These are phyloP conservation scores for Syngnathus scovelli DNA, from an alignment of 2,113 vertebrate species.

Conservation along the genomic window DNA sequence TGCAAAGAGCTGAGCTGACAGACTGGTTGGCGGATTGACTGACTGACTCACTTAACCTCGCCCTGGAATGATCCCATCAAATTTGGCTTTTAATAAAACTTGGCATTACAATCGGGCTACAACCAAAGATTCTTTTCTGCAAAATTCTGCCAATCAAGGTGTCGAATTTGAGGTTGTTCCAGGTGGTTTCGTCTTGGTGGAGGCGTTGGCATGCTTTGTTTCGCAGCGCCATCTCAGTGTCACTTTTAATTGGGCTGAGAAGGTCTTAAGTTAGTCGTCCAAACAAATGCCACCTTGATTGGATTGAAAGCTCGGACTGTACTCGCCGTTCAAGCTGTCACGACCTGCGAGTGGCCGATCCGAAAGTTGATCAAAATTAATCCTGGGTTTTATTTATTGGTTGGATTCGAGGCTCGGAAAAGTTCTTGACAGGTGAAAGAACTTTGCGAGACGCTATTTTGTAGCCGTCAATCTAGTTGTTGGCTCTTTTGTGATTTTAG, in stretches of 20 bases:
- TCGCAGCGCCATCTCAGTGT: slow-evolving; percentile 26
- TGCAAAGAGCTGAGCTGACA: slow-evolving; percentile 68
- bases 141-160: neutral
- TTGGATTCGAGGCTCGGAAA: slow-evolving; percentile 1
- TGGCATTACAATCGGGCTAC: too few species aligned
- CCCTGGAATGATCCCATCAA: neutral
- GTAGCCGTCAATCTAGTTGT: slow-evolving; percentile 28
- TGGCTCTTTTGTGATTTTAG: slow-evolving; percentile 24
- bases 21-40: slow-evolving; percentile 20
- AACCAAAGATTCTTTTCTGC: too few species aligned
- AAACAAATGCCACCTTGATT: slow-evolving; percentile 42
- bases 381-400: neutral
- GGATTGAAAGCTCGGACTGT: neutral
- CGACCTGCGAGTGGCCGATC: neutral
- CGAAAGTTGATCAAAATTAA: neutral
- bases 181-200: neutral
- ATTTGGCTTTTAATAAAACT: neutral
- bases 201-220: neutral
- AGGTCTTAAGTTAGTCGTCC: slow-evolving; percentile 35
- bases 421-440: neutral
- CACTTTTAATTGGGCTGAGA: slow-evolving; percentile 55
- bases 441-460: slow-evolving; percentile 33
- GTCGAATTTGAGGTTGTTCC: neutral
- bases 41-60: slow-evolving; percentile 19
- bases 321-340: neutral